Percentiles rank a stretch among this genome's conserved stretches.
Conservation (phyloP, 2,113 vertebrate genomes). For the Myxocyprinus asiaticus region DNA sequence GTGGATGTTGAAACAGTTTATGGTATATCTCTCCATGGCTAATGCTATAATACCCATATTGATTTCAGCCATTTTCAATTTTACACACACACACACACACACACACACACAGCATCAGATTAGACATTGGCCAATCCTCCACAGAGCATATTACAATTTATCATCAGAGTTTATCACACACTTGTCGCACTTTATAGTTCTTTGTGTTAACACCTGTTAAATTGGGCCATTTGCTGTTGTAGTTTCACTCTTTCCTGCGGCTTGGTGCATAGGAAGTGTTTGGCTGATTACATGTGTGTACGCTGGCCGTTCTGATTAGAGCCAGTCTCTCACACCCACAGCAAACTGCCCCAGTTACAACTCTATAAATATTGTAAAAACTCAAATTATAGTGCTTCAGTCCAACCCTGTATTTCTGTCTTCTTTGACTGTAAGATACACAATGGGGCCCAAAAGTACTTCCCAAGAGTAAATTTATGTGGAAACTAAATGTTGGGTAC, state of each 20-base stretch:
- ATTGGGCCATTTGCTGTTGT: neutral
- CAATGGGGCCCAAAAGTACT: too few relatives aligned
- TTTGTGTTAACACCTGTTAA: conserved; percentile 22
- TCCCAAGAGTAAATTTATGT: too few relatives aligned
- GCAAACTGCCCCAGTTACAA: too few relatives aligned
- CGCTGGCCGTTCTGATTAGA: too few relatives aligned
- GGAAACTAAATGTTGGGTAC: too few relatives aligned
- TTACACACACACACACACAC: conserved; percentile 18
- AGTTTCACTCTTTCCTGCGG: conserved; percentile 11
- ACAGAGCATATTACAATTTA: conserved; percentile 32
- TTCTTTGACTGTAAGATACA: too few relatives aligned
- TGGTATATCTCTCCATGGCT: conserved; percentile 60
- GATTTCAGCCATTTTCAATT: conserved; percentile 19
- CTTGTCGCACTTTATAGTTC: conserved; percentile 22
- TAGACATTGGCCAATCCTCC: conserved; percentile 1
- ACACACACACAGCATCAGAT: too few relatives aligned
- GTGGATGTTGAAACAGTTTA: conserved; percentile 64
- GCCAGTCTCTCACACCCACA: too few relatives aligned
- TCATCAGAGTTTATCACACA: conserved; percentile 28
- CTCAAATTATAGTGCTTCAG: neutral
- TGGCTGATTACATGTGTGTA: too few relatives aligned
- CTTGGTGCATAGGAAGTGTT: neutral
- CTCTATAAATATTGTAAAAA: neutral
- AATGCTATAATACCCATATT: conserved; percentile 57
- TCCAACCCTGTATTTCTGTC: neutral